phyloP scores from a whole-genome alignment of 2,797 vertebrate genomes.

The Rhinoraja longicauda region DNA sequence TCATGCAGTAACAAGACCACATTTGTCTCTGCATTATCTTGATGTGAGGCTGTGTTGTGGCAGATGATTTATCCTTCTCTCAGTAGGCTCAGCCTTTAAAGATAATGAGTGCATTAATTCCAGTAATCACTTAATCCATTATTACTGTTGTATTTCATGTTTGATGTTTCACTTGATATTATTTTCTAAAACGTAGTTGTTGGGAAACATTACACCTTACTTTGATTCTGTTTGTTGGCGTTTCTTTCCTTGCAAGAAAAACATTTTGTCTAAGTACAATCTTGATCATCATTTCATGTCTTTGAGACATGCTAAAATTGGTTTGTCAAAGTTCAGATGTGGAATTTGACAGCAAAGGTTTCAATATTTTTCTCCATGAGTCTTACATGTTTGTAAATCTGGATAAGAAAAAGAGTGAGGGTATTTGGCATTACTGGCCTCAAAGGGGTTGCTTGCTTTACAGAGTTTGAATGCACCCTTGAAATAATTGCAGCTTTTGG shows the following conservation, averaged over 20 bases:
- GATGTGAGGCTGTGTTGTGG: not conserved
- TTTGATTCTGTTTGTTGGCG: not conserved
- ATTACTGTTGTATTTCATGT: not conserved
- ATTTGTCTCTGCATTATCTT: not conserved
- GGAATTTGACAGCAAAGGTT: not conserved
- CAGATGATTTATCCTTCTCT: not conserved
- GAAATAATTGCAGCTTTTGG: not conserved
- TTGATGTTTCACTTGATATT: not conserved
- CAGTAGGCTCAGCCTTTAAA: not conserved
- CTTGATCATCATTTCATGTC: not conserved
- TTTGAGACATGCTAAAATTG: not conserved
- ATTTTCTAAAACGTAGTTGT: not conserved
- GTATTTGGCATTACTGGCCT: not conserved
- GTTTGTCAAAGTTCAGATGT: not conserved
- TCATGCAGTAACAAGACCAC: too few relatives aligned
- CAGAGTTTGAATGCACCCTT: not conserved
- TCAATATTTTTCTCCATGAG: not conserved
- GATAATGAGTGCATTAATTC: not conserved
- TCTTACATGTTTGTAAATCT: not conserved
- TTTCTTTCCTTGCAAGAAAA: not conserved
- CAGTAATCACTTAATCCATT: not conserved
- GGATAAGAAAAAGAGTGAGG: not conserved
- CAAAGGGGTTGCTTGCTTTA: not conserved
- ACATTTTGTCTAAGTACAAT: not conserved
- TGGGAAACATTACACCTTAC: not conserved